phyloP scores from a whole-genome alignment of 2,888 invertebrate species.

The Masnerella sp. region DNA sequence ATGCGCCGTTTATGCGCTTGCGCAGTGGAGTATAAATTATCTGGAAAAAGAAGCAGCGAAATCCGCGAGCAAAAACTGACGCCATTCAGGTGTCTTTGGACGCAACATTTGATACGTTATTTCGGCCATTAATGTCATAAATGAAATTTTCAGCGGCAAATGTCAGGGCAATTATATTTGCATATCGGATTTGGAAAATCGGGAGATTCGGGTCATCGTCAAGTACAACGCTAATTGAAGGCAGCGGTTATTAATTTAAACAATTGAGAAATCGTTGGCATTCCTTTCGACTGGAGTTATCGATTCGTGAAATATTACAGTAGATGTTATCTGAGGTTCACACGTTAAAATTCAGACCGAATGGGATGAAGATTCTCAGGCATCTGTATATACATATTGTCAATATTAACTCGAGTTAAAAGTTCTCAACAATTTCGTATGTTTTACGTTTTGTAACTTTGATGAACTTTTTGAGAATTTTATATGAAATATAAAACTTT shows the following conservation, averaged over 20 bases:
- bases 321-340: conserved; percentile 20
- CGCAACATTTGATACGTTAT: conserved; percentile 9
- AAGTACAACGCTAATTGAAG: no score
- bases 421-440: no score
- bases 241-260: conserved; percentile 19
- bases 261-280: conserved; percentile 21
- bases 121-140: conserved; percentile 21
- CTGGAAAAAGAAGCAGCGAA: conserved; percentile 9
- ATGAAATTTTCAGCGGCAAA: conserved; percentile 10
- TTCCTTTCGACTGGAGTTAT: no score
- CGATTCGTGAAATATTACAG: conserved; percentile 25
- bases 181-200: conserved; percentile 20
- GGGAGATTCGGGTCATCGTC: background rate
- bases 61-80: conserved; percentile 12
- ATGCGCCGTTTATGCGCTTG: conserved; percentile 2
- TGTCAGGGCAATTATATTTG: conserved; percentile 25
- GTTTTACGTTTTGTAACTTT: no score
- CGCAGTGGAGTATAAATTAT: conserved; percentile 25
- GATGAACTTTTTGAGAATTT: no score
- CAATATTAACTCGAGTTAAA: no score
- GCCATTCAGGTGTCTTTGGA: conserved; percentile 19
- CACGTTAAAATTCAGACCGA: conserved; percentile 26
- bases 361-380: conserved; percentile 19
- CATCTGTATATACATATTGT: conserved; percentile 20
- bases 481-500: no score